Evolutionary conservation across 2,113 vertebrate genomes (phyloP).

Genomic region (Sphaerodactylus townsendi): DNA sequence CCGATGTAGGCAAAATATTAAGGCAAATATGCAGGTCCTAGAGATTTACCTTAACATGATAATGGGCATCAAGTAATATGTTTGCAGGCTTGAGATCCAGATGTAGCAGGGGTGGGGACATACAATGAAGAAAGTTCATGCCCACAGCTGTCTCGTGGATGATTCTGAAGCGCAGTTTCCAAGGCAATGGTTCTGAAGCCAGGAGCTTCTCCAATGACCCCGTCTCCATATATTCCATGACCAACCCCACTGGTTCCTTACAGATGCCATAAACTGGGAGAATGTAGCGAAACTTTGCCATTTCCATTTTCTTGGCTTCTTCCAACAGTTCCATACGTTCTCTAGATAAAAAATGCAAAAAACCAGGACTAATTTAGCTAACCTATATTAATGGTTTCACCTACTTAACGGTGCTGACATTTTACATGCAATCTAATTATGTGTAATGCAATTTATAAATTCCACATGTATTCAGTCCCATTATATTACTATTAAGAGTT

Average conservation of each 20-base stretch:
- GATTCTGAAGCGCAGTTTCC: slow-evolving; percentile 94
- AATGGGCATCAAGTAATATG: slow-evolving; percentile 96
- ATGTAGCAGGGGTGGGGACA: slow-evolving; percentile 93
- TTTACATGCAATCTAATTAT: neutral
- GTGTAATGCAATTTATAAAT: neutral
- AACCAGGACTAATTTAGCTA: neutral
- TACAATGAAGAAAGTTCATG: slow-evolving; percentile 99
- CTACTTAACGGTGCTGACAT: neutral
- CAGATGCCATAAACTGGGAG: slow-evolving; percentile 96
- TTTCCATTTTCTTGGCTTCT: slow-evolving; percentile 98
- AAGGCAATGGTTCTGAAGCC: slow-evolving; percentile 88
- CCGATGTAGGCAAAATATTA: neutral
- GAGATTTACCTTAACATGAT: slow-evolving; percentile 88
- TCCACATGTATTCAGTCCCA: neutral
- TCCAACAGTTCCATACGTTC: slow-evolving; percentile 91
- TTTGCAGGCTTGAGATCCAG: slow-evolving; percentile 97
- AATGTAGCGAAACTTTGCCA: slow-evolving; percentile 95
- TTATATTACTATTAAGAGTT: neutral
- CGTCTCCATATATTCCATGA: slow-evolving; percentile 99
- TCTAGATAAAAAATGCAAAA: slow-evolving; percentile 62
- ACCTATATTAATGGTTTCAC: neutral
- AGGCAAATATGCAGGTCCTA: neutral
- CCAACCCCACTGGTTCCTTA: slow-evolving; percentile 88
- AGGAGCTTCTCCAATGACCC: slow-evolving; percentile 93
- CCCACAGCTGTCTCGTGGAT: slow-evolving; percentile 95